Conservation (phyloP, 2,888 invertebrate species). For the Orthosia gracilis region DNA sequence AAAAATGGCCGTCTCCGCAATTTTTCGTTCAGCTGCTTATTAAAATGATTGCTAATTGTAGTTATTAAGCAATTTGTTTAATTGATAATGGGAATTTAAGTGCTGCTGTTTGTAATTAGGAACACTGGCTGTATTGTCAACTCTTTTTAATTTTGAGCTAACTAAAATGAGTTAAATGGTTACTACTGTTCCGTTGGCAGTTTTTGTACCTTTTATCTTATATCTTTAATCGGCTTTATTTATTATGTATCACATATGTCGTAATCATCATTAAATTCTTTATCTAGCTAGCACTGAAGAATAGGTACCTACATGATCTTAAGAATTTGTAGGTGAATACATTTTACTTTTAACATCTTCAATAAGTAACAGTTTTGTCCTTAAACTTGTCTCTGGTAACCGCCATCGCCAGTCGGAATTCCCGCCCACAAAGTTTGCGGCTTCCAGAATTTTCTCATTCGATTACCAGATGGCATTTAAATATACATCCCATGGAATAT, state of each 20-base stretch:
- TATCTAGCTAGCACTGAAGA: neutral
- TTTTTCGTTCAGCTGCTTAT: conserved; percentile 75
- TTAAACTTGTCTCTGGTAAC: conserved; percentile 64
- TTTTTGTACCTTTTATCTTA: no score
- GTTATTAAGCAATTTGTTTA: conserved; percentile 81
- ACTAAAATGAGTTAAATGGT: conserved; percentile 1
- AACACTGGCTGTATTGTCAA: conserved; percentile 23
- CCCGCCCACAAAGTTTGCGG: conserved; percentile 77
- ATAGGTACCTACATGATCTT: neutral
- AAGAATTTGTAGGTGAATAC: neutral
- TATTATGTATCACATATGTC: neutral
- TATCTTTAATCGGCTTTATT: no score
- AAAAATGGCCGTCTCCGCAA: conserved; percentile 73
- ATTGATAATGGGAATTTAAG: conserved; percentile 69
- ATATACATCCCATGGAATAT: conserved; percentile 67
- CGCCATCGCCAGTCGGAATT: conserved; percentile 39
- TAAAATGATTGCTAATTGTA: conserved; percentile 80
- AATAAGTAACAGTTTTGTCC: conserved; percentile 52
- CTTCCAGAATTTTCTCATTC: conserved; percentile 80
- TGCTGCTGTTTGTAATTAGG: conserved; percentile 36
- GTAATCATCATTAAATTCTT: neutral
- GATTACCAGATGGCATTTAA: conserved; percentile 80
- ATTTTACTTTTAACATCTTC: conserved; percentile 15
- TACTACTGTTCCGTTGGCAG: no score
- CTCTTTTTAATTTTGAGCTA: conserved; percentile 12